Evolutionary conservation across 30 jellyfish, hydroid and myxozoan species (phyloP), one percentile per base, ranked within the genome.

Genomic region (Turritopsis rubra): DNA sequence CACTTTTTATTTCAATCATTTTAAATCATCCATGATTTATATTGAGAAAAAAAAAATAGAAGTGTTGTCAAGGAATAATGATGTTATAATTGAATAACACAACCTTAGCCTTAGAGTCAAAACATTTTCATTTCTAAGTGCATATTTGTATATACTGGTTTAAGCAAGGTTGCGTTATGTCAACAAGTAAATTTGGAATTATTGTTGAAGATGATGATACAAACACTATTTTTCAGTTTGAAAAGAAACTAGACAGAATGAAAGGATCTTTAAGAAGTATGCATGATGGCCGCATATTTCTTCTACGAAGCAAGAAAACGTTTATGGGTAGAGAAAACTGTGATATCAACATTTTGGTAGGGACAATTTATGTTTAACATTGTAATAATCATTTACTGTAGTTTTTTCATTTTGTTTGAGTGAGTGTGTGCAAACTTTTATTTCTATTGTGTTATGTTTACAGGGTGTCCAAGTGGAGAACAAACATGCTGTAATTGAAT

Each of bases 331-430:
- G 80, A 24, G 96, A 89, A 26, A 86, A 83, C 21, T 89, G 96
- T 71, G 96, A 89, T 72, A 72, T 89, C 41, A 89, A 89, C 65
- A 53, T 89, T n/a, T 88, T 71, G 90, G 96, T 89, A 84, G n/a
- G 79, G 28, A 16, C n/a, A 68, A 23, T 60, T 68, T 27, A 68
- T 66, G 76, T 66, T 4, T 3, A 26, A 7, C 7, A n/a, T 8
- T 21, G 9, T 41, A 5, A 41, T 41, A 41, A 41, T 3, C 7
- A 66, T n/a, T 3, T 66, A 26, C 17, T n/a, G 28, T 25, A 3
- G 7, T 25, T 66, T 25, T 25, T 3, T 3, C 4, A 26, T n/a
- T 4, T 66, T 17, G 7, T 66, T 8, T n/a, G 76, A 3, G 17
- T n/a, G 30, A 5, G 17, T 21, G 28, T 66, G 76, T 8, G 7